Percentiles rank a stretch among this genome's conserved stretches.
These are phyloP conservation scores for Lomographa bimaculata DNA, from an alignment of 2,888 invertebrate species.

Conservation along the genomic window DNA sequence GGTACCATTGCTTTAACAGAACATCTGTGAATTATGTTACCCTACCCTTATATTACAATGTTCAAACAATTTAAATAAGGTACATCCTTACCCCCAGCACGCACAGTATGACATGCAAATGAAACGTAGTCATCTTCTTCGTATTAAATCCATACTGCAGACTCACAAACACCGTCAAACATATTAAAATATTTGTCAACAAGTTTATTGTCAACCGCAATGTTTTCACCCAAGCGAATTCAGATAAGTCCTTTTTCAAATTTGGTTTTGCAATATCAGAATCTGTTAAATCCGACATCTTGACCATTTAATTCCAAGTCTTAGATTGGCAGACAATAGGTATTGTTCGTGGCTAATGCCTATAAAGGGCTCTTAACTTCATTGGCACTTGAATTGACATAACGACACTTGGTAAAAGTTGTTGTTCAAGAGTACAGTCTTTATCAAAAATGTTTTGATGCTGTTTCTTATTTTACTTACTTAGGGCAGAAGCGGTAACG, in stretches of 20 bases:
- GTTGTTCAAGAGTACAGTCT: too few relatives aligned
- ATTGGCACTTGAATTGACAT: conserved; percentile 15
- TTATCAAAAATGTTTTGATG: too few relatives aligned
- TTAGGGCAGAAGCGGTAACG: too few relatives aligned
- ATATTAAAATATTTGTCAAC: conserved; percentile 41
- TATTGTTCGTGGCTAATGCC: conserved; percentile 20
- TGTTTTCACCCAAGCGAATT: conserved; percentile 36
- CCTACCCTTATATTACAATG: too few relatives aligned
- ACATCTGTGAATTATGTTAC: too few relatives aligned
- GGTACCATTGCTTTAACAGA: too few relatives aligned
- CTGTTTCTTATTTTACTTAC: too few relatives aligned
- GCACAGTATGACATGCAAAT: conserved; percentile 47
- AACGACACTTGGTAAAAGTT: conserved; percentile 15
- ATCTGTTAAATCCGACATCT: conserved; percentile 28
- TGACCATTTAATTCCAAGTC: conserved; percentile 16
- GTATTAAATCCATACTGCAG: conserved; percentile 39
- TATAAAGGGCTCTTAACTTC: conserved; percentile 14
- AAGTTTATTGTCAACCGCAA: conserved; percentile 39
- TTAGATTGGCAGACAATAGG: conserved; percentile 28
- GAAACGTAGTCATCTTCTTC: conserved; percentile 27
- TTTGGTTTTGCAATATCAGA: conserved; percentile 8
- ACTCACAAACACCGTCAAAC: conserved; percentile 44
- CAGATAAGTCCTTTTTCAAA: conserved; percentile 8
- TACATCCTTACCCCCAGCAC: conserved; percentile 56
- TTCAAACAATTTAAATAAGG: too few relatives aligned